Conservation (phyloP, 2,797 vertebrate species). For the Rhinichthys osculus region DNA sequence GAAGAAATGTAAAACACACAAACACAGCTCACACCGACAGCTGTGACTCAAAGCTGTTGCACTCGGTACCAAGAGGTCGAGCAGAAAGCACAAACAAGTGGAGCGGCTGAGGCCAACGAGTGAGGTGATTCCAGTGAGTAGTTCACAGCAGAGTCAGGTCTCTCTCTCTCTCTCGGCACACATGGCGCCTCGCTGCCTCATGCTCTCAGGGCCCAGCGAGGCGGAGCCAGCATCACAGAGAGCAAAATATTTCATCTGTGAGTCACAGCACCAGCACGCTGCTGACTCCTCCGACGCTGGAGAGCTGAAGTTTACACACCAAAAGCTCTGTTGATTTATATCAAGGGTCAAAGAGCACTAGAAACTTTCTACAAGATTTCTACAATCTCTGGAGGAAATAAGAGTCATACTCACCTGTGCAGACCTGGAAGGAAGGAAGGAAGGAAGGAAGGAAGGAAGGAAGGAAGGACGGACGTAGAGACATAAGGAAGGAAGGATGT, state of each 20-base stretch:
- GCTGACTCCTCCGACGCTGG: conserved; percentile 12
- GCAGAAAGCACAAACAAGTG: conserved; percentile 30
- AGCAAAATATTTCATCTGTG: conserved; percentile 84
- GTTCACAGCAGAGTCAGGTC: conserved; percentile 56
- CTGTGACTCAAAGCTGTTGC: conserved; percentile 24
- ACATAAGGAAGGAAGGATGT: too few relatives aligned
- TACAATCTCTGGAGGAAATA: not conserved
- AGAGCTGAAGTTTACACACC: conserved; percentile 33
- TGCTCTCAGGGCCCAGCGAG: conserved; percentile 68
- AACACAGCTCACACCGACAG: conserved; percentile 32
- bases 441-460: not conserved
- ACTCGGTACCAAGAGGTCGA: conserved; percentile 30
- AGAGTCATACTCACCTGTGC: not conserved
- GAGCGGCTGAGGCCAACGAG: conserved; percentile 20
- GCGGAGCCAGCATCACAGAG: conserved; percentile 72
- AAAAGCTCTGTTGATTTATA: conserved; percentile 2
- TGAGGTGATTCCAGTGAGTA: conserved; percentile 57
- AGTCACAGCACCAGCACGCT: conserved; percentile 72
- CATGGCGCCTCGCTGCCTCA: conserved; percentile 48
- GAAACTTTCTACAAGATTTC: not conserved
- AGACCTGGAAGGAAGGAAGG: not conserved
- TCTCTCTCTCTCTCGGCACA: conserved; percentile 29
- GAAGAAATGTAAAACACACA: conserved; percentile 31
- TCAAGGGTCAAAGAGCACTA: conserved; percentile 13
- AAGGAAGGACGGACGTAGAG: not conserved